phyloP scores from a whole-genome alignment of 92 coral and sea anemone genomes.

The Phenganax stokvisi region DNA sequence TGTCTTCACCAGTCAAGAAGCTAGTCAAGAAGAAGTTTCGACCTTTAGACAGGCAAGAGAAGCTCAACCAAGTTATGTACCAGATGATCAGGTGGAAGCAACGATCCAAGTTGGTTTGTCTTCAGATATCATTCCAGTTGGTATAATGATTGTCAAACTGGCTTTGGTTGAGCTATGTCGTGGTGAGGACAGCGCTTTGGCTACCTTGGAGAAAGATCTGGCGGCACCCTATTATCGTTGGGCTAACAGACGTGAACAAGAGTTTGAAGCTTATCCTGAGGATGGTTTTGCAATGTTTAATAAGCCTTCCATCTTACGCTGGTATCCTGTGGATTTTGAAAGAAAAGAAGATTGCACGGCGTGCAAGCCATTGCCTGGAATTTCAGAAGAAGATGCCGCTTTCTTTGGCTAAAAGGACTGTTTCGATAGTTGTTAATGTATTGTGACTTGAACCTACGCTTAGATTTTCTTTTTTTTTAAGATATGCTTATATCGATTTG shows the following conservation, averaged over 20 bases:
- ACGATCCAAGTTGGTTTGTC: slow-evolving; percentile 88
- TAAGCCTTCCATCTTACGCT: slow-evolving; percentile 72
- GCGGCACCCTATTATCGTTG: slow-evolving; percentile 75
- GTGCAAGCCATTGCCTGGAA: slow-evolving; percentile 53
- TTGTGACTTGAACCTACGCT: neutral
- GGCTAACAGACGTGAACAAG: slow-evolving; percentile 84
- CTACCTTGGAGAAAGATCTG: slow-evolving; percentile 72
- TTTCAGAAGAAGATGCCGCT: slow-evolving; percentile 42
- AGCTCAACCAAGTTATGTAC: slow-evolving; percentile 78
- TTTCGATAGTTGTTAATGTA: neutral
- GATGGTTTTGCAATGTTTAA: slow-evolving; percentile 77
- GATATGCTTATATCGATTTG: too few relatives aligned
- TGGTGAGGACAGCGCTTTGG: slow-evolving; percentile 77
- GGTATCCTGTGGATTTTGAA: slow-evolving; percentile 76
- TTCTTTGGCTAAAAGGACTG: slow-evolving; percentile 39
- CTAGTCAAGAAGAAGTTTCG: slow-evolving; percentile 63
- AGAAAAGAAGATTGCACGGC: slow-evolving; percentile 64
- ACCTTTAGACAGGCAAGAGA: slow-evolving; percentile 90
- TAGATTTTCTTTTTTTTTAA: neutral
- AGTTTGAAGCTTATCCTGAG: slow-evolving; percentile 53
- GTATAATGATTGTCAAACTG: slow-evolving; percentile 75
- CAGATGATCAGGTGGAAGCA: slow-evolving; percentile 75
- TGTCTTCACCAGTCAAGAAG: slow-evolving; percentile 76
- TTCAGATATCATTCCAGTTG: slow-evolving; percentile 80
- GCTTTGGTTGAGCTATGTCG: slow-evolving; percentile 85